Conservation (phyloP, 2,888 invertebrate species). For the Callinectes sapidus region DNA sequence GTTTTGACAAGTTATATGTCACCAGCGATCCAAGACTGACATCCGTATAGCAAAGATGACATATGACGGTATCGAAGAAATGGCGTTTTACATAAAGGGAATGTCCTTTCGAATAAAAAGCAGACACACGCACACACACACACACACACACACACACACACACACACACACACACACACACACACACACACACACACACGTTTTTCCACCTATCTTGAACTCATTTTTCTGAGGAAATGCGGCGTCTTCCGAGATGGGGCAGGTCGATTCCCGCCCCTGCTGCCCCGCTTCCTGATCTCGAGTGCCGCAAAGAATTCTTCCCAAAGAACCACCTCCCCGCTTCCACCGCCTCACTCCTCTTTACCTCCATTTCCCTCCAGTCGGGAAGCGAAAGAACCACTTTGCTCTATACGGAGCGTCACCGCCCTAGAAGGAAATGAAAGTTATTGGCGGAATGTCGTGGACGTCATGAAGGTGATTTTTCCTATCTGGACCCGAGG, state of each 20-base stretch:
- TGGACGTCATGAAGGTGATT: constrained; percentile 33
- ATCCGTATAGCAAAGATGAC: not conserved
- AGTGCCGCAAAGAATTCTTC: constrained; percentile 4
- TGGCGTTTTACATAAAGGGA: not conserved
- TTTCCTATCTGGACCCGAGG: constrained; percentile 13
- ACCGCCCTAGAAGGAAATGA: constrained; percentile 37
- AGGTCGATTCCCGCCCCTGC: constrained; percentile 32
- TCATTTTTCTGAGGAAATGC: not conserved
- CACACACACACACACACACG: not conserved
- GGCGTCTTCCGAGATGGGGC: not conserved
- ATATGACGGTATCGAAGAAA: not conserved
- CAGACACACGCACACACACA: too few relatives aligned
- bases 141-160: too few relatives aligned
- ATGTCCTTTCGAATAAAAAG: too few relatives aligned
- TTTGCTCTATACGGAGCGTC: constrained; percentile 20
- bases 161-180: too few relatives aligned
- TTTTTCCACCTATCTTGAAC: not conserved
- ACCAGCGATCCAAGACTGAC: not conserved
- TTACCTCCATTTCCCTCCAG: constrained; percentile 39
- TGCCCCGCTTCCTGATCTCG: constrained; percentile 26
- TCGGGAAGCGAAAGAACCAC: constrained; percentile 22
- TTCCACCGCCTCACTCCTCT: not conserved
- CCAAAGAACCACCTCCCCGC: constrained; percentile 2
- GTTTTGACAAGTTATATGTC: not conserved
- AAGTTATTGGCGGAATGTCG: constrained; percentile 45